Conservation (phyloP, 1,140 invertebrate genomes). For the Drosophila guanche region DNA sequence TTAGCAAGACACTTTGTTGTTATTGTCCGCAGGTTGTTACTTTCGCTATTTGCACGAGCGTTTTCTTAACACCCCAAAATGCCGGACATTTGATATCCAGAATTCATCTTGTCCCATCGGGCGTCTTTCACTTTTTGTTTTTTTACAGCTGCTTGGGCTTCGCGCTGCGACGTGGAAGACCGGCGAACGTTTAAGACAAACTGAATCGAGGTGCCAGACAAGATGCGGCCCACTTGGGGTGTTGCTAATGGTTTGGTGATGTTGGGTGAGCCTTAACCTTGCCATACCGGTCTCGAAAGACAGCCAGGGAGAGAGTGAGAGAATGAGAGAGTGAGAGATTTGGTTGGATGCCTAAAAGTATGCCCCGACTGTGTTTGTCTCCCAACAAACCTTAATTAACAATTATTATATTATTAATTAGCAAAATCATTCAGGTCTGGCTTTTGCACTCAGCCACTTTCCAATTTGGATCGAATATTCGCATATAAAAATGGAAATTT, state of each 20-base stretch:
- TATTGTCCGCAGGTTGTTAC: slow-evolving; percentile 35
- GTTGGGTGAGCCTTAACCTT: slow-evolving; percentile 17
- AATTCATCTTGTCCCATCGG: slow-evolving; percentile 59
- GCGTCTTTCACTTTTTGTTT: slow-evolving; percentile 79
- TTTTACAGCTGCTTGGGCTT: slow-evolving; percentile 46
- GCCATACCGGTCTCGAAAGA: slow-evolving; percentile 3
- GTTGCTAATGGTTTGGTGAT: slow-evolving; percentile 20
- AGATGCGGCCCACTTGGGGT: slow-evolving; percentile 66
- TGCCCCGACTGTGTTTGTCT: not conserved
- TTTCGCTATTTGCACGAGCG: slow-evolving; percentile 64
- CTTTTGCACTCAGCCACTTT: slow-evolving; percentile 42
- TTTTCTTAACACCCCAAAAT: slow-evolving; percentile 47
- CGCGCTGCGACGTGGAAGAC: slow-evolving; percentile 39
- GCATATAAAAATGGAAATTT: slow-evolving; percentile 42
- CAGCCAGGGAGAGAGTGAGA: slow-evolving; percentile 5
- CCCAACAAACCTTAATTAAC: too few species aligned
- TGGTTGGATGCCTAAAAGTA: slow-evolving; percentile 35
- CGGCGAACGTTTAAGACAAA: slow-evolving; percentile 61
- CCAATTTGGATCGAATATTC: not conserved
- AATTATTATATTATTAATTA: slow-evolving; percentile 39
- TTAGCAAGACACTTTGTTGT: slow-evolving; percentile 43
- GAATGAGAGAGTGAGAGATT: slow-evolving; percentile 8
- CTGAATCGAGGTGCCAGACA: slow-evolving; percentile 44
- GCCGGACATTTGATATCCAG: slow-evolving; percentile 55
- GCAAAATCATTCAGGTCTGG: slow-evolving; percentile 19